These are phyloP conservation scores for Limonius californicus DNA, from an alignment of 1,140 invertebrate genomes.

Conservation along the genomic window DNA sequence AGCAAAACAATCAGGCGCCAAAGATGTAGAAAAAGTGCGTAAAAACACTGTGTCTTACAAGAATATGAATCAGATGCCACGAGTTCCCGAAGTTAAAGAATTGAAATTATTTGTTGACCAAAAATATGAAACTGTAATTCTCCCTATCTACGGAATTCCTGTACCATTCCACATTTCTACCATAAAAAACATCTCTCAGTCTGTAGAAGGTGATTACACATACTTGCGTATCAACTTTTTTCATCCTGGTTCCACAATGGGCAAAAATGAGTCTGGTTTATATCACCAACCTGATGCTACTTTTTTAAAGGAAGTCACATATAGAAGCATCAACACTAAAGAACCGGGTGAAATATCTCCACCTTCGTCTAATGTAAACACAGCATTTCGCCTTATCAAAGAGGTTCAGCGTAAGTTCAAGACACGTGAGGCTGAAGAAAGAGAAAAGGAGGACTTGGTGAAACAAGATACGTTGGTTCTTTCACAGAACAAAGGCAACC, in stretches of 20 bases:
- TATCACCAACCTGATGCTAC: conserved; percentile 94
- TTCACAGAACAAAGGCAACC: conserved; percentile 95
- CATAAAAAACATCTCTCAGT: conserved; percentile 98
- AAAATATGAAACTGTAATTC: conserved; percentile 95
- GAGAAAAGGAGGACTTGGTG: conserved; percentile 97
- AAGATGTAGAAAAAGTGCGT: conserved; percentile 84
- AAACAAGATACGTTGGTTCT: conserved; percentile 98
- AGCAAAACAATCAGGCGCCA: conserved; percentile 79
- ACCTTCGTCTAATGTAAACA: conserved; percentile 94
- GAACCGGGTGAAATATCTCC: conserved; percentile 95
- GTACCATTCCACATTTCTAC: conserved; percentile 99
- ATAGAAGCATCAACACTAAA: conserved; percentile 95
- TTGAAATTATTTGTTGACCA: conserved; percentile 95
- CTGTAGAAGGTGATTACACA: conserved; percentile 98
- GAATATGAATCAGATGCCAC: conserved; percentile 85
- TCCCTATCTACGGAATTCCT: conserved; percentile 93
- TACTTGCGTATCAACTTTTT: conserved; percentile 99
- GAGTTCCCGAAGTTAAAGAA: conserved; percentile 89
- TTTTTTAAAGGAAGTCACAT: conserved; percentile 99
- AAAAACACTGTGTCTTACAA: conserved; percentile 97
- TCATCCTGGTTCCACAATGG: conserved; percentile 94
- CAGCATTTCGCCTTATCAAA: conserved; percentile 95
- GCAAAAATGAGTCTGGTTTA: conserved; percentile 81
- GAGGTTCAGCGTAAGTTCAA: conserved; percentile 99
- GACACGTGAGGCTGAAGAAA: conserved; percentile 95